phyloP scores from a whole-genome alignment of 2,888 invertebrate genomes.

The Scaptomyza reducta region DNA sequence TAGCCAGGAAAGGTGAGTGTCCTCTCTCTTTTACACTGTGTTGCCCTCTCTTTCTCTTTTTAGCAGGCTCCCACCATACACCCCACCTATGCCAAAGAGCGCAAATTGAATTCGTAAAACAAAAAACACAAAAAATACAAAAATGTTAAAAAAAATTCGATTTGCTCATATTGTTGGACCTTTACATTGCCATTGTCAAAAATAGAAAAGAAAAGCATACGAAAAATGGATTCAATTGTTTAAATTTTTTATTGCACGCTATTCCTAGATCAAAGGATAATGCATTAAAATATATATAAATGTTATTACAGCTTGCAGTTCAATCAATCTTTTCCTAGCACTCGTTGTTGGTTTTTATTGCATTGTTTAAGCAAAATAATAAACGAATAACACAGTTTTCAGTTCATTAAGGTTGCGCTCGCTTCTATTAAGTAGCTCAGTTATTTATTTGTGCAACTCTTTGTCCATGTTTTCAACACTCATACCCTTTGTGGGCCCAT shows the following conservation, averaged over 20 bases:
- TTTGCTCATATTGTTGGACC: conserved; percentile 37
- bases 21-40: background rate
- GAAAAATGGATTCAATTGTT: background rate
- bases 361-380: background rate
- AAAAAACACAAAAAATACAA: conserved; percentile 28
- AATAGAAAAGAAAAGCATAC: background rate
- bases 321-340: background rate
- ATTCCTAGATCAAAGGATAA: too few relatives aligned
- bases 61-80: too few relatives aligned
- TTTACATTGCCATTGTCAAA: conserved; percentile 44
- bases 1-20: conserved; percentile 41
- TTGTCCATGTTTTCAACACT: background rate
- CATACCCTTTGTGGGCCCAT: conserved; percentile 26
- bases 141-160: conserved; percentile 46
- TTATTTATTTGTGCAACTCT: conserved; percentile 27
- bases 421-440: conserved; percentile 28
- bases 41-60: background rate
- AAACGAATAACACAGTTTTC: background rate
- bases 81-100: conserved; percentile 35
- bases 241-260: too few relatives aligned
- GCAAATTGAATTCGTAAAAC: conserved; percentile 68
- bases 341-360: background rate
- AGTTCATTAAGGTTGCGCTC: conserved; percentile 24
- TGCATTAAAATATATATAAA: too few relatives aligned
- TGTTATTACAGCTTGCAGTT: too few relatives aligned